phyloP scores from a whole-genome alignment of 2,888 invertebrate genomes.

The Eristalinus aeneus region DNA sequence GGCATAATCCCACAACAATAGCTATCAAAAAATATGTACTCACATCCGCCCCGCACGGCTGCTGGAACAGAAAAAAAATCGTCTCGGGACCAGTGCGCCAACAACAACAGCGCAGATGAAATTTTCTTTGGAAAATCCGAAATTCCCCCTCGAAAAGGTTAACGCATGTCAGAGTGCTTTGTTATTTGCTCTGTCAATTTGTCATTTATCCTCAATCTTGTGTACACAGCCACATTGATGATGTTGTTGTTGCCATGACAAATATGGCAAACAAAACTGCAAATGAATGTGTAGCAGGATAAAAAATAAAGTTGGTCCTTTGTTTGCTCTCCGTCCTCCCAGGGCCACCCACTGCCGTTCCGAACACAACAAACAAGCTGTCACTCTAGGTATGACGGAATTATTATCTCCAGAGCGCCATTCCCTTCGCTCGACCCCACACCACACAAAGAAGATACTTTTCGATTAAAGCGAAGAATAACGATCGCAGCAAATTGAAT shows the following conservation, averaged over 20 bases:
- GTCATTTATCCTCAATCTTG: conserved; percentile 55
- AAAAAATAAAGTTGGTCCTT: conserved; percentile 13
- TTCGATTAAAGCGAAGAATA: conserved; percentile 8
- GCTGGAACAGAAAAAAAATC: neutral
- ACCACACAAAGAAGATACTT: neutral
- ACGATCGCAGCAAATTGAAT: neutral
- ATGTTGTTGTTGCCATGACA: conserved; percentile 32
- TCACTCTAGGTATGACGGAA: conserved; percentile 17
- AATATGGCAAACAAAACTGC: conserved; percentile 28
- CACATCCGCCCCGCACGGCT: neutral
- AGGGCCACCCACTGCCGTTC: neutral
- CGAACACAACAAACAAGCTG: conserved; percentile 15
- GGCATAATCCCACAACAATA: conserved; percentile 34
- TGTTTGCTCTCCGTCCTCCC: neutral
- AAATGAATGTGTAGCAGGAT: conserved; percentile 18
- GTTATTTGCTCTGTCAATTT: conserved; percentile 59
- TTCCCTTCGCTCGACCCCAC: no score
- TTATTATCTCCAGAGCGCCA: neutral
- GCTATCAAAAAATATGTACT: conserved; percentile 14
- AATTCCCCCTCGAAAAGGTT: conserved; percentile 40
- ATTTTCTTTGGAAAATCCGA: conserved; percentile 16
- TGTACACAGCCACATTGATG: conserved; percentile 39
- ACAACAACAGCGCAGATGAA: neutral
- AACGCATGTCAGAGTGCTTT: conserved; percentile 57
- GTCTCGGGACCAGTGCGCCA: neutral